Base-by-base conservation (phyloP, 2,888 invertebrate genomes). In the Incurvaria masculella region DNA sequence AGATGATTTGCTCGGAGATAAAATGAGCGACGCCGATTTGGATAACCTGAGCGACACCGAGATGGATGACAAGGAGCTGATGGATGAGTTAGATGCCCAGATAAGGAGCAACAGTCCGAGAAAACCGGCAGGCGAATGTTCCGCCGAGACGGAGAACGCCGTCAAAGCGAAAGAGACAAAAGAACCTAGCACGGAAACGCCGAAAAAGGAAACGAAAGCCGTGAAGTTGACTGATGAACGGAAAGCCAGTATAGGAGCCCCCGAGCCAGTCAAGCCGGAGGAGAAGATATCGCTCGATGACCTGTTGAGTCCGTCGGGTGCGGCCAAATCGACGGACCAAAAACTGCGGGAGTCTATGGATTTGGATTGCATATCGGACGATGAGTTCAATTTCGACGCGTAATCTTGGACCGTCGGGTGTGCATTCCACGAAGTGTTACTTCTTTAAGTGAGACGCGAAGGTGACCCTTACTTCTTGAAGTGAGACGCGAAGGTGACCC, bases 321-420 rank as follows among this genome's bases (percentile, higher is more conserved):
- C 40, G 5, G 17, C 4, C 17, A 41, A 41, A 16, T 16, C 21
- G 11, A 16, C 41, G 11, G 21, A 41, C 17, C 8, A 21, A 17
- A 41, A 5, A 16, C 2, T 20, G 41, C 6, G 41, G 11, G 41
- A 41, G 17, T 41, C 41, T 3, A 18, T 23, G 42, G 61, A 61
- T 20, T 51, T 65, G 21, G 64, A 65, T 20, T 57, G 45, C 42
- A 56, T 64, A 40, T 63, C 62, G 0, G 63, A 65, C 42, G 61
- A 59, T 4, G 62, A 64, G 1, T 61, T 60, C 16, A 49, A 60
- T 55, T 59, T 61, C 50, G 59, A 62, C 45, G 47, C 53, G 2
- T 53, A 44, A 49, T 27, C n/a, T n/a, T n/a, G n/a, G n/a, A n/a
- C n/a, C n/a, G n/a, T n/a, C n/a, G n/a, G n/a, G n/a, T n/a, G n/a